Base-by-base conservation (phyloP, 2,797 vertebrate species). In the Liasis olivaceus region DNA sequence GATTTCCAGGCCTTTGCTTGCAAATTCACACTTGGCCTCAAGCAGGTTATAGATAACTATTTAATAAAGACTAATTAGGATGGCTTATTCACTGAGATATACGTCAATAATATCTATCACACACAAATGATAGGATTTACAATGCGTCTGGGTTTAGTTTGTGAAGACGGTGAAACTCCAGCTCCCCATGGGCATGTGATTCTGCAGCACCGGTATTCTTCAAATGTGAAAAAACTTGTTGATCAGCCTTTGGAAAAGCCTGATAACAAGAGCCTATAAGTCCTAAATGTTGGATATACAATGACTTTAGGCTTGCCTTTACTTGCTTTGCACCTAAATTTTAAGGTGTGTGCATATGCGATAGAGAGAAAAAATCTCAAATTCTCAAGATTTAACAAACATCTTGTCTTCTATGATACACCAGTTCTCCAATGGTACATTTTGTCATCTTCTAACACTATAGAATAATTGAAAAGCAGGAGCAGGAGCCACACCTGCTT, bases 11-110 rank as follows among this genome's bases (percentile, higher is more conserved):
- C 58, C 36, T 92, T 69, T 92, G 92, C 62, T 54, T 59, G 84
- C 56, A 63, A 90, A 90, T 87, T 72, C 87, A 90, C 54, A 85
- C 87, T 90, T 81, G 28, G 89, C 42, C 28, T 87, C 58, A 87
- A n/a, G 84, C 47, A 90, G 64, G 22, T 24, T 87, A 6, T 22
- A 90, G n/a, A 59, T 85, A 87, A n/a, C 62, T 87, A 24, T 90
- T 26, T 64, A 31, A 62, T 7, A 8, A 36, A 90, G 87, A 60
- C 59, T 60, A 92, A 84, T 63, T 72, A 59, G 60, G 62, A 58
- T 81, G 59, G 24, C 62, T 7, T 64, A 77, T 64, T 85, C 13
- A 51, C 54, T 7, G 14, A 92, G 8, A 7, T 24, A 85, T 28
- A 24, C 5, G n/a, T 88, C 51, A 59, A 72, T 28, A 47, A 20